These are phyloP conservation scores for Styela plicata DNA, from an alignment of 23 tunicate genomes.

Conservation along the genomic window DNA sequence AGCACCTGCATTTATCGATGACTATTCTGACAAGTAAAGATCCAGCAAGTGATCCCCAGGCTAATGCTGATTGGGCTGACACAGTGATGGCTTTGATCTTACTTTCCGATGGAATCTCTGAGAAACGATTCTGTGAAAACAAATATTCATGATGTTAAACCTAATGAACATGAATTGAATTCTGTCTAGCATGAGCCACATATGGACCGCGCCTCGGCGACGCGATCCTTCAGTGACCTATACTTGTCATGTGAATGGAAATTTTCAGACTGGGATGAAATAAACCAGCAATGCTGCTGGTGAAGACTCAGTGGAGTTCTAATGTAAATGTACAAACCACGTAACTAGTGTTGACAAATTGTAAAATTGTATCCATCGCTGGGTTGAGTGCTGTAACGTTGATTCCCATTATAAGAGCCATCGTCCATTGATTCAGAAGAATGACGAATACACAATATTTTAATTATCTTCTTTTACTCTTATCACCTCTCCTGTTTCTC, in stretches of 20 bases:
- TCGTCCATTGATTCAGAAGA: background rate
- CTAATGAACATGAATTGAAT: too few species aligned
- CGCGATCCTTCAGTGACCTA: too few species aligned
- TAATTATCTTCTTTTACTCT: too few species aligned
- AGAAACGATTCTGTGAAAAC: background rate
- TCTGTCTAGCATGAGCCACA: too few species aligned
- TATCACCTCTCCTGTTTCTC: too few species aligned
- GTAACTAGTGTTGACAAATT: background rate
- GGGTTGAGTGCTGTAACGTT: background rate
- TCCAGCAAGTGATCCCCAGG: constrained; percentile 29
- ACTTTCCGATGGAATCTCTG: background rate
- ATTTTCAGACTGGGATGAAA: too few species aligned
- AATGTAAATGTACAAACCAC: background rate
- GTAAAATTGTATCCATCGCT: background rate
- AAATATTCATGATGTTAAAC: too few species aligned
- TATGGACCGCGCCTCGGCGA: too few species aligned
- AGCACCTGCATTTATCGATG: constrained; percentile 28
- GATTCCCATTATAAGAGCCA: background rate
- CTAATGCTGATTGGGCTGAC: constrained; percentile 21
- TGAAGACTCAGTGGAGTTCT: too few species aligned
- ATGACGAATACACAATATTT: background rate
- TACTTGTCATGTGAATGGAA: too few species aligned
- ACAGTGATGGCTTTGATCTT: background rate
- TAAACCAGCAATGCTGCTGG: too few species aligned
- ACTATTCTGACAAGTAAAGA: constrained; percentile 16